These are phyloP conservation scores for Terrapene triunguis DNA, from an alignment of 2,113 vertebrate genomes.

Conservation along the genomic window DNA sequence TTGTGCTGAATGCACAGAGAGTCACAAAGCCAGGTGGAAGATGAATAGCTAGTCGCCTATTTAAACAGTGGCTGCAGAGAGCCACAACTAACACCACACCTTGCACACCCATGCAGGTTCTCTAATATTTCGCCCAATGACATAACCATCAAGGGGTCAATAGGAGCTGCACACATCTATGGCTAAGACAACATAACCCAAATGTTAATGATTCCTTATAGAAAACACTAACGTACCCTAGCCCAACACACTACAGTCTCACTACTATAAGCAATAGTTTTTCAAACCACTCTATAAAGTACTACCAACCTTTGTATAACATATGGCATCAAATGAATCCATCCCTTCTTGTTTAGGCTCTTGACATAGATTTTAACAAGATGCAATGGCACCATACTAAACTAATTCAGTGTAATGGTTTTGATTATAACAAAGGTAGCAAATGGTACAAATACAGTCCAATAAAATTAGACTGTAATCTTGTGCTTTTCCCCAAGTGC, in stretches of 20 bases:
- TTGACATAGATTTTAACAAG: not conserved
- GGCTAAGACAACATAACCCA: rapidly evolving
- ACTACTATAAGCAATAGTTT: rapidly evolving
- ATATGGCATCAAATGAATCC: not conserved
- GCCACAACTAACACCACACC: rapidly evolving
- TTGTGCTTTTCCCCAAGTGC: conserved; percentile 11
- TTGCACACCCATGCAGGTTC: rapidly evolving
- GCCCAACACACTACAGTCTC: not conserved
- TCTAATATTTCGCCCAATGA: rapidly evolving
- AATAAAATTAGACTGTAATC: conserved; percentile 18
- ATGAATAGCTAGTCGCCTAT: not conserved
- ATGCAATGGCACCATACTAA: not conserved
- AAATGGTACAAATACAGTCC: not conserved
- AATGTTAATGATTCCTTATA: not conserved
- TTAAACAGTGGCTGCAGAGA: not conserved
- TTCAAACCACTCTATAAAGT: not conserved
- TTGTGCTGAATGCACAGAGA: rapidly evolving
- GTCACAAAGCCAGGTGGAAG: rapidly evolving
- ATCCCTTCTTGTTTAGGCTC: not conserved
- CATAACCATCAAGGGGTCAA: rapidly evolving
- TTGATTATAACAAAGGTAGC: not conserved
- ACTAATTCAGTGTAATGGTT: conserved; percentile 24
- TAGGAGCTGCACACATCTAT: rapidly evolving
- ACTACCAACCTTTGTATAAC: not conserved
- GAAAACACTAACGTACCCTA: not conserved